A percentile compares a stretch with the other conserved stretches of the same genome.
These are phyloP conservation scores for Tympanuchus pallidicinctus DNA, from an alignment of 2,113 vertebrate species.

Conservation along the genomic window DNA sequence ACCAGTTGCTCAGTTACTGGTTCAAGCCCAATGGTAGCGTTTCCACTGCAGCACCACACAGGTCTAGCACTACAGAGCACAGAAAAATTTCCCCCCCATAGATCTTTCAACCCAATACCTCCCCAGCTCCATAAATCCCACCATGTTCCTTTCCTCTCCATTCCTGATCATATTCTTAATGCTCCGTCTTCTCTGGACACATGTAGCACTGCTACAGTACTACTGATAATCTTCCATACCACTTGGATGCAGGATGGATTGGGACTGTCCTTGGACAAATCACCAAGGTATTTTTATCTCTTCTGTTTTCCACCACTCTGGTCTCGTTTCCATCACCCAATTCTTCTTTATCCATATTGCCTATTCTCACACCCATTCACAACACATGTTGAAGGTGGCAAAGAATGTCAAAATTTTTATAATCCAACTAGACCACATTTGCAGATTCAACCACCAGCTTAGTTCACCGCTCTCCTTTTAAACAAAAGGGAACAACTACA, in stretches of 20 bases:
- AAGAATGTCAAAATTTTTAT: constrained; percentile 44
- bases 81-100: not conserved
- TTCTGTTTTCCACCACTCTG: constrained; percentile 6
- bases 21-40: too few species aligned
- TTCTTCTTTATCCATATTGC: constrained; percentile 40
- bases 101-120: not conserved
- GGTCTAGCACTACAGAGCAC: not conserved
- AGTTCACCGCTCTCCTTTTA: constrained; percentile 15
- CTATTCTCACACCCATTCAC: constrained; percentile 40
- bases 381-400: constrained; percentile 46
- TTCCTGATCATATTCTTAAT: not conserved
- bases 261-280: not conserved
- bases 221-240: not conserved
- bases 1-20: too few species aligned
- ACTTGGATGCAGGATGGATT: not conserved
- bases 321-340: constrained; percentile 41
- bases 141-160: not conserved
- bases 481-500: constrained; percentile 53
- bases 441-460: constrained; percentile 19
- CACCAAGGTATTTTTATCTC: not conserved
- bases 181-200: not conserved
- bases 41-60: not conserved
- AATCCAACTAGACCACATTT: constrained; percentile 45
- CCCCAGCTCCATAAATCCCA: not conserved
- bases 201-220: not conserved